Evolutionary conservation across 1,140 invertebrate species (phyloP).

Genomic region (Microplitis demolitor): DNA sequence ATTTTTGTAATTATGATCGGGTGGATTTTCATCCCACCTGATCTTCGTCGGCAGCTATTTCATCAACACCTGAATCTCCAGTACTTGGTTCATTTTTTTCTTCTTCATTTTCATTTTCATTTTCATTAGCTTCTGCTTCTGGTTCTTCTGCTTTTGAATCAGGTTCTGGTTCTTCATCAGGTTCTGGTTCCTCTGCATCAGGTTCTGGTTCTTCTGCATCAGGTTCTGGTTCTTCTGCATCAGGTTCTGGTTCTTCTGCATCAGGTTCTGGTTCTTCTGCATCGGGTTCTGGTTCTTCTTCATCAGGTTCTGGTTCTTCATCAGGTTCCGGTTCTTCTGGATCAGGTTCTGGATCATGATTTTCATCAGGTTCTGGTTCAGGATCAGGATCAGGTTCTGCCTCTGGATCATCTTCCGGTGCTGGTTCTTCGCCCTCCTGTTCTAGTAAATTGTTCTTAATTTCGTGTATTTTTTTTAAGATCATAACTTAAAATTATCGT

Average conservation of each 20-base stretch:
- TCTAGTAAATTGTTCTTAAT: constrained; percentile 33
- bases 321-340: constrained; percentile 26
- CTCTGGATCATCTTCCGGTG: constrained; percentile 24
- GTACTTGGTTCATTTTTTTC: constrained; percentile 48
- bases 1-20: not conserved
- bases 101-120: no score
- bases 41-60: constrained; percentile 49
- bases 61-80: constrained; percentile 50
- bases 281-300: constrained; percentile 38
- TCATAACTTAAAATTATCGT: no score
- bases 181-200: constrained; percentile 31
- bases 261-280: constrained; percentile 42
- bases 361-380: constrained; percentile 15
- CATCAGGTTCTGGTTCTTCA: constrained; percentile 28
- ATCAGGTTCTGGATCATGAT: not conserved
- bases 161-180: constrained; percentile 38
- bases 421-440: constrained; percentile 30
- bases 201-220: constrained; percentile 34
- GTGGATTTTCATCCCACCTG: constrained; percentile 44
- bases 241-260: constrained; percentile 38
- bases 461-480: constrained; percentile 23
- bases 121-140: constrained; percentile 37
- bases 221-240: constrained; percentile 38
- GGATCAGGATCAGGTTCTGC: constrained; percentile 24
- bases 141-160: constrained; percentile 34